Percentiles rank a stretch among this genome's conserved stretches.
These are phyloP conservation scores for Acrocera orbiculus DNA, from an alignment of 2,888 invertebrate genomes.

Conservation along the genomic window DNA sequence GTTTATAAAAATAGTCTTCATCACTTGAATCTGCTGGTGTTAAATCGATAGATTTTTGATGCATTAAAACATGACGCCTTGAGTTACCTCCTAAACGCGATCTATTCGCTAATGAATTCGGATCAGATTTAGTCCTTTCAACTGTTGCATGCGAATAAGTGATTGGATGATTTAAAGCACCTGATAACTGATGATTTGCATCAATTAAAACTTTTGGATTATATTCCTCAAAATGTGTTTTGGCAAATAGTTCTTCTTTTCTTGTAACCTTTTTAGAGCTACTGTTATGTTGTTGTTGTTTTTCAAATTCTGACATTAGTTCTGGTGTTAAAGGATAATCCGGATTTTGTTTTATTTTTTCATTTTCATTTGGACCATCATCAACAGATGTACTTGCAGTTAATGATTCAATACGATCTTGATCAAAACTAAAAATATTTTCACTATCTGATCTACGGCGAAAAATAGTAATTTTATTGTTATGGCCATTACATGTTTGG, in stretches of 20 bases:
- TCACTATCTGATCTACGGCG: constrained; percentile 50
- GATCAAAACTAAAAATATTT: constrained; percentile 58
- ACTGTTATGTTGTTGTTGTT: constrained; percentile 29
- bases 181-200: constrained; percentile 22
- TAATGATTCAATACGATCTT: constrained; percentile 54
- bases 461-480: constrained; percentile 30
- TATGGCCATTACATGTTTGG: constrained; percentile 21
- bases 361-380: constrained; percentile 29
- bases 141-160: constrained; percentile 52
- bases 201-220: constrained; percentile 47
- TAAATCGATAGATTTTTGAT: constrained; percentile 69
- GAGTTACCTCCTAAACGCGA: constrained; percentile 54
- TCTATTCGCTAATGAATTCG: constrained; percentile 56
- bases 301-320: constrained; percentile 44
- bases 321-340: constrained; percentile 37
- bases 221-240: constrained; percentile 50
- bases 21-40: constrained; percentile 74
- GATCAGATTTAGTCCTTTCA: constrained; percentile 74
- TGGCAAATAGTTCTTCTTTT: constrained; percentile 46
- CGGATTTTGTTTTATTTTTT: constrained; percentile 38
- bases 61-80: constrained; percentile 62
- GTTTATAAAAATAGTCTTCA: constrained; percentile 60
- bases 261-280: constrained; percentile 36
- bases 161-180: constrained; percentile 36
- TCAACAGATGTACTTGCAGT: constrained; percentile 35